A percentile compares a stretch with the other conserved stretches of the same genome.
These are phyloP conservation scores for Hirudo medicinalis DNA, from an alignment of 1,140 invertebrate species.

Conservation along the genomic window DNA sequence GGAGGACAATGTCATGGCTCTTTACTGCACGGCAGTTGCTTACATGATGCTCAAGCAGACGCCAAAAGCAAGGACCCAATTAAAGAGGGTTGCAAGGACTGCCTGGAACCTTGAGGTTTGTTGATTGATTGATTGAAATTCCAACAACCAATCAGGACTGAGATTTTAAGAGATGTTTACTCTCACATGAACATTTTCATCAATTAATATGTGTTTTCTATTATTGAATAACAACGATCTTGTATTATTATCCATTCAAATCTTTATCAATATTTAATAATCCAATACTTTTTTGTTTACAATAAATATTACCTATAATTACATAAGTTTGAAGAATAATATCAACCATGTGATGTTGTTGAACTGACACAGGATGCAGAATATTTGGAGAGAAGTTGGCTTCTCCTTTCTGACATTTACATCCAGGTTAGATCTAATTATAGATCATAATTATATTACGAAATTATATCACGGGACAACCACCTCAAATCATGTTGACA, in stretches of 20 bases:
- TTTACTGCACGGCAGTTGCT: constrained; percentile 74
- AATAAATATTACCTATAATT: not conserved
- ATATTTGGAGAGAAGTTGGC: constrained; percentile 84
- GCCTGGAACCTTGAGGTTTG: constrained; percentile 52
- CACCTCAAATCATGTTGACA: not conserved
- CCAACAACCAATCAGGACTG: too few species aligned
- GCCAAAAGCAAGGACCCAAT: constrained; percentile 73
- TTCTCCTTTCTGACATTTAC: constrained; percentile 79
- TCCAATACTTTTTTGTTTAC: not conserved
- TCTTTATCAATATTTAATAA: not conserved
- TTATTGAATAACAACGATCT: not conserved
- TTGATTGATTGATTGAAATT: too few species aligned
- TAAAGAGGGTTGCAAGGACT: constrained; percentile 74
- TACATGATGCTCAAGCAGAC: constrained; percentile 73
- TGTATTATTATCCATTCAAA: not conserved
- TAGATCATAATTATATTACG: not conserved
- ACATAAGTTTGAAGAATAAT: not conserved
- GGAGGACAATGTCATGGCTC: constrained; percentile 60
- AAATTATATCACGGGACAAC: not conserved
- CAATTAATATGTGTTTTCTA: not conserved
- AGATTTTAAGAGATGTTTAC: too few species aligned
- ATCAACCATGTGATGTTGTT: not conserved
- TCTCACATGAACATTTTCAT: not conserved
- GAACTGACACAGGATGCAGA: constrained; percentile 58
- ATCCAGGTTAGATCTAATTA: constrained; percentile 49